These are phyloP conservation scores for Solenodon paradoxus DNA, from an alignment of 2,113 vertebrate genomes.

Conservation along the genomic window DNA sequence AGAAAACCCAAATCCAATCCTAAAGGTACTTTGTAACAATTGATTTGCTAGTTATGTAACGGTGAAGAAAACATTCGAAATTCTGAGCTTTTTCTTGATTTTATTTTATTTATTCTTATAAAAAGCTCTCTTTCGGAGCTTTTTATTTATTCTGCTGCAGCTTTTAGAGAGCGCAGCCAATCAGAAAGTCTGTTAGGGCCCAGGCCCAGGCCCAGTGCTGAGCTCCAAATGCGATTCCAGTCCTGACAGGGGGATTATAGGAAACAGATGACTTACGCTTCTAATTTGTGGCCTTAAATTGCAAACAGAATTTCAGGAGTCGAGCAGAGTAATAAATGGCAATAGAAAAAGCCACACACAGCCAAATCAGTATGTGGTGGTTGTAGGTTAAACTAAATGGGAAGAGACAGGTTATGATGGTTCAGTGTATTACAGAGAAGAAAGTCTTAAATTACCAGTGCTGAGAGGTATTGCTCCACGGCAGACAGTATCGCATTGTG, in stretches of 20 bases:
- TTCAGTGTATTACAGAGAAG: constrained; percentile 91
- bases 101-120: constrained; percentile 1
- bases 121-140: constrained; percentile 68
- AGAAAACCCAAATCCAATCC: background rate
- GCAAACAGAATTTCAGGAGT: constrained; percentile 99
- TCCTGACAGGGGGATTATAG: constrained; percentile 97
- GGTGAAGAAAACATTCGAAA: constrained; percentile 61
- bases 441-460: constrained; percentile 92
- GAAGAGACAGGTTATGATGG: constrained; percentile 94
- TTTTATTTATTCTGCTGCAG: constrained; percentile 80
- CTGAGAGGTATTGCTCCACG: constrained; percentile 86
- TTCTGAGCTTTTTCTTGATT: constrained; percentile 47
- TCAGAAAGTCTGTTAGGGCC: constrained; percentile 82
- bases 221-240: constrained; percentile 91
- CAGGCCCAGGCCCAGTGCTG: constrained; percentile 83
- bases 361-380: constrained; percentile 89
- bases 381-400: constrained; percentile 93
- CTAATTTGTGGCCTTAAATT: constrained; percentile 99
- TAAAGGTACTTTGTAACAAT: background rate
- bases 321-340: constrained; percentile 94
- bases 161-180: constrained; percentile 82
- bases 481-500: constrained; percentile 86
- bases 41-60: constrained; percentile 57
- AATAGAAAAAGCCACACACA: constrained; percentile 92
- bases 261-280: constrained; percentile 99